phyloP scores from a whole-genome alignment of 2,888 invertebrate genomes.

The Augiades crinisus region DNA sequence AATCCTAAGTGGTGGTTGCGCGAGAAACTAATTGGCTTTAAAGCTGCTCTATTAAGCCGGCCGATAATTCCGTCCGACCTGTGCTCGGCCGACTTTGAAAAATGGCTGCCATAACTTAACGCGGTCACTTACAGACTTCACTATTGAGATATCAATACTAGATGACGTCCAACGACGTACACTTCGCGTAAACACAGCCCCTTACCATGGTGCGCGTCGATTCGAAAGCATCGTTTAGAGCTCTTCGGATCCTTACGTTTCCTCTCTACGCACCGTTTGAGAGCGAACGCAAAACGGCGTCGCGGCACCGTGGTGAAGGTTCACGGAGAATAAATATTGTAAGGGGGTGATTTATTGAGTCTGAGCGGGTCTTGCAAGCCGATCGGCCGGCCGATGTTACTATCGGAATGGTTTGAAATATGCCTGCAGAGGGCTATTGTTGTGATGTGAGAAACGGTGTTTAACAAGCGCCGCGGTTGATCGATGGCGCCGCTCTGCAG shows the following conservation, averaged over 20 bases:
- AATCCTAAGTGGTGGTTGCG: constrained; percentile 33
- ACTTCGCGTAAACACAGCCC: constrained; percentile 54
- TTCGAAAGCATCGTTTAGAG: constrained; percentile 5
- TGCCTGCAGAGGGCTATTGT: constrained; percentile 75
- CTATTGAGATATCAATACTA: constrained; percentile 79
- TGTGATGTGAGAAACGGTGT: constrained; percentile 79
- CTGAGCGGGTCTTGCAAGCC: constrained; percentile 58
- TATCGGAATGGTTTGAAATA: constrained; percentile 78
- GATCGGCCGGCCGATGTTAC: constrained; percentile 70
- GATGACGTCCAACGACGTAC: constrained; percentile 65
- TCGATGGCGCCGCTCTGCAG: constrained; percentile 48
- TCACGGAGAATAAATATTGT: constrained; percentile 76
- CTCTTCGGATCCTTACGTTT: constrained; percentile 20
- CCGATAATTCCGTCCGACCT: constrained; percentile 51
- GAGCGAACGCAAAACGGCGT: constrained; percentile 38
- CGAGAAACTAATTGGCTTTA: constrained; percentile 65
- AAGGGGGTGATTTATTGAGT: constrained; percentile 76
- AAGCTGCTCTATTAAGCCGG: constrained; percentile 62
- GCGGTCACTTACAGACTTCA: constrained; percentile 77
- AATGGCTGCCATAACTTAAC: constrained; percentile 73
- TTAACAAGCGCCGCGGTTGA: constrained; percentile 76
- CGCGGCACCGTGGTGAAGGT: constrained; percentile 57
- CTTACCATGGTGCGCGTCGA: constrained; percentile 14
- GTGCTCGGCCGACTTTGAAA: constrained; percentile 64
- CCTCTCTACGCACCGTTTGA: constrained; percentile 11